Evolutionary conservation across 64 coral and sea anemone genomes (phyloP).

Genomic region (Hydrozoanthus tunicans): DNA sequence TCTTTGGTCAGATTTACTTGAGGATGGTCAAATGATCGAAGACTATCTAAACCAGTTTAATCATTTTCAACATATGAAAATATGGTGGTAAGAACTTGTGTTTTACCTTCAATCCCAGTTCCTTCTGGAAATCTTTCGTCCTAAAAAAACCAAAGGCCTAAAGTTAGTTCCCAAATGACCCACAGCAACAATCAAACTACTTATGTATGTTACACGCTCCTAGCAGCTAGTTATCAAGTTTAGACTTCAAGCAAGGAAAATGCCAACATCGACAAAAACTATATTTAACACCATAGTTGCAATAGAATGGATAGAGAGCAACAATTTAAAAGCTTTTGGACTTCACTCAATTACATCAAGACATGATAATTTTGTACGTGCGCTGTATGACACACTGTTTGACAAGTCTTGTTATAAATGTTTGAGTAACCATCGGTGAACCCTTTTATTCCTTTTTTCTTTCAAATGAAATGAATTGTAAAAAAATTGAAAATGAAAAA

Average conservation of each 20-base stretch:
- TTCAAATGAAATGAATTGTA: too few relatives aligned
- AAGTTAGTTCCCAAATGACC: neutral
- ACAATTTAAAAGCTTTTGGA: too few relatives aligned
- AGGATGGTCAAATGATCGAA: neutral
- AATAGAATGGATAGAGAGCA: too few relatives aligned
- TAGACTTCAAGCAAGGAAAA: neutral
- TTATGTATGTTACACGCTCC: neutral
- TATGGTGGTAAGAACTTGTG: neutral
- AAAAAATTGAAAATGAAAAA: neutral
- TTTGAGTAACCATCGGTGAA: too few relatives aligned
- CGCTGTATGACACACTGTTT: too few relatives aligned
- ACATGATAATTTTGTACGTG: too few relatives aligned
- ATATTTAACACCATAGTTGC: too few relatives aligned
- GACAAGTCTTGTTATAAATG: too few relatives aligned
- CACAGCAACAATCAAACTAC: neutral
- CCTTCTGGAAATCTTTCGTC: constrained; percentile 94
- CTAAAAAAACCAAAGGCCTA: constrained; percentile 31
- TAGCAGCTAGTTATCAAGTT: neutral
- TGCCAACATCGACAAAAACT: too few relatives aligned
- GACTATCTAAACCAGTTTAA: neutral
- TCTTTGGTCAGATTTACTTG: too few relatives aligned
- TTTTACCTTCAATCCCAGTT: constrained; percentile 83
- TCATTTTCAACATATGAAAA: neutral
- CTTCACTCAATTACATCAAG: too few relatives aligned
- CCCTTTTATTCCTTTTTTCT: too few relatives aligned